phyloP scores from a whole-genome alignment of 2,888 invertebrate species.

The Pristionchus mayeri region DNA sequence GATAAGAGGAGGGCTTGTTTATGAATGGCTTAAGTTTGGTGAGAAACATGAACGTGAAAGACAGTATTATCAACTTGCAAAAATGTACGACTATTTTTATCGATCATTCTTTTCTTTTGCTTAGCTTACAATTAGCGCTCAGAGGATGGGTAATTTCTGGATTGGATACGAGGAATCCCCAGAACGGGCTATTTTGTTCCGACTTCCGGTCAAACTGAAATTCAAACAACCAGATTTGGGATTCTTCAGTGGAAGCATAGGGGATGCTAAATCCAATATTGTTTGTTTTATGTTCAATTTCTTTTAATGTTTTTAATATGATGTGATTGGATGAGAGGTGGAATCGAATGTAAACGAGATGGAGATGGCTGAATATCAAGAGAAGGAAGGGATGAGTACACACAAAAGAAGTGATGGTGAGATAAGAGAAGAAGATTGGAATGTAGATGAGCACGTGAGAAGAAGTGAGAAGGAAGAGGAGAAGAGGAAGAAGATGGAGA shows the following conservation, averaged over 20 bases:
- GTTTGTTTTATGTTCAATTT: neutral
- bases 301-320: neutral
- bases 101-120: no score
- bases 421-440: neutral
- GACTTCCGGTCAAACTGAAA: neutral
- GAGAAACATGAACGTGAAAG: no score
- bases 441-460: conserved; percentile 9
- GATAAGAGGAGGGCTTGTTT: conserved; percentile 1
- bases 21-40: neutral
- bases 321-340: conserved; percentile 3
- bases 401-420: conserved; percentile 22
- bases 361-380: conserved; percentile 3
- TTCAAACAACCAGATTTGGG: neutral
- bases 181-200: neutral
- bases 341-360: neutral
- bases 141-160: neutral
- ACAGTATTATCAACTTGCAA: no score
- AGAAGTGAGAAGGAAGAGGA: neutral
- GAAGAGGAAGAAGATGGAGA: neutral
- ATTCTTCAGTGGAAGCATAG: no score
- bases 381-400: conserved; percentile 29
- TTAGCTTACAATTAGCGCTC: no score
- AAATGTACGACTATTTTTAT: no score
- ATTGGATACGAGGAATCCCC: neutral
- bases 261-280: no score